Conservation (phyloP, 2,888 invertebrate species). For the Temnothorax ravouxi region DNA sequence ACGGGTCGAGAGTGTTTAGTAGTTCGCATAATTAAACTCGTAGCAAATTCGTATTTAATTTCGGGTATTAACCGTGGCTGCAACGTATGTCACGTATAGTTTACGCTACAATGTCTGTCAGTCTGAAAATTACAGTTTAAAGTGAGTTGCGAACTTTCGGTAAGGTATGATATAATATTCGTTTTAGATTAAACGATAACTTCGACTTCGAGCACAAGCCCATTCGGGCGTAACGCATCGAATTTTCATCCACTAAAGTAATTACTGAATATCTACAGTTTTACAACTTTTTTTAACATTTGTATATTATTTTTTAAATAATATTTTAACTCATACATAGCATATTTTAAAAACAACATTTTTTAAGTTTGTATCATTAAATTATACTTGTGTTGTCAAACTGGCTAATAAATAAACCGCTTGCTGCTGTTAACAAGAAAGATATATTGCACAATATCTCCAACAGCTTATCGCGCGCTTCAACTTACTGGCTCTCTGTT, state of each 20-base stretch:
- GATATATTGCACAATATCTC: conserved; percentile 4
- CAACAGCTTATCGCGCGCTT: not conserved
- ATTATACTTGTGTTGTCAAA: not conserved
- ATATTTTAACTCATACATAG: too few relatives aligned
- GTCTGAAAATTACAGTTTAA: conserved; percentile 45
- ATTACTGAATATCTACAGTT: conserved; percentile 3
- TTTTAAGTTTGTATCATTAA: not conserved
- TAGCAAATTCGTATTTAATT: conserved; percentile 53
- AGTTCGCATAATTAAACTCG: conserved; percentile 46
- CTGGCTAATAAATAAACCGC: not conserved
- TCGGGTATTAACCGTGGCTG: conserved; percentile 32
- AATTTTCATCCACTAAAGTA: conserved; percentile 5
- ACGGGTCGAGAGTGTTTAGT: conserved; percentile 10
- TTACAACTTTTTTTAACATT: not conserved
- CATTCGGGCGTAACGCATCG: not conserved
- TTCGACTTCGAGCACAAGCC: not conserved
- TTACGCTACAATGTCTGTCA: conserved; percentile 25
- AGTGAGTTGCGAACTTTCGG: conserved; percentile 23
- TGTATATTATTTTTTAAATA: too few relatives aligned
- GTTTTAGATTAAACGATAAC: conserved; percentile 30
- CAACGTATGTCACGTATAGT: conserved; percentile 20
- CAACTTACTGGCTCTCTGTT: conserved; percentile 18
- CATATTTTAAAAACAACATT: not conserved
- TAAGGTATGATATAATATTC: conserved; percentile 24
- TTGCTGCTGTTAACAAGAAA: not conserved